Percentiles rank a stretch among this genome's conserved stretches.
phyloP scores from a whole-genome alignment of 2,113 vertebrate species.

The Plectropomus leopardus region DNA sequence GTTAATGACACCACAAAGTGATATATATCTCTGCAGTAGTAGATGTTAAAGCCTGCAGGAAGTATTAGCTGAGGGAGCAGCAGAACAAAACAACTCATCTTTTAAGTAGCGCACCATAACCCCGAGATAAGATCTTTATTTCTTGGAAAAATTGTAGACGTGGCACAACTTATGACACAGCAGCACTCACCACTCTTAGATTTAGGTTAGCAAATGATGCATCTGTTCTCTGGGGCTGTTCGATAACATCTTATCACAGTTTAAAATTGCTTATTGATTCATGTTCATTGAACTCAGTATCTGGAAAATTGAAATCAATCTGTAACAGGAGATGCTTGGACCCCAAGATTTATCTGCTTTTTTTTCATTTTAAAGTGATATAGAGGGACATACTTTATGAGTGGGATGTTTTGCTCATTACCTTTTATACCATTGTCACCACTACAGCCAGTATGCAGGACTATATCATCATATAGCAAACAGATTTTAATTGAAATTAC shows the following conservation, averaged over 20 bases:
- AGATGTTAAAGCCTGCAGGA: conserved; percentile 43
- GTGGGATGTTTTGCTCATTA: not conserved
- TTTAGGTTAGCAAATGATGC: conserved; percentile 56
- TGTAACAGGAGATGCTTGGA: conserved; percentile 48
- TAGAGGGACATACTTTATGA: conserved; percentile 7
- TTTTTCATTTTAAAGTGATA: conserved; percentile 12
- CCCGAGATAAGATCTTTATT: conserved; percentile 55
- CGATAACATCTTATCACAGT: conserved; percentile 67
- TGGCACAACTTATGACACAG: conserved; percentile 31
- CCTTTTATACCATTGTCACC: not conserved
- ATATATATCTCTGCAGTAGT: conserved; percentile 49
- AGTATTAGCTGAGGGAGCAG: conserved; percentile 37
- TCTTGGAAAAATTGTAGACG: conserved; percentile 39
- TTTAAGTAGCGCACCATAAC: conserved; percentile 44
- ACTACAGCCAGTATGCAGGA: not conserved
- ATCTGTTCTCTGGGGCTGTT: conserved; percentile 59
- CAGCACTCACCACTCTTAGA: conserved; percentile 30
- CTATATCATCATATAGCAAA: not conserved
- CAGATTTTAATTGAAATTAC: not conserved
- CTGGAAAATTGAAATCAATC: conserved; percentile 80
- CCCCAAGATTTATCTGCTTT: conserved; percentile 4
- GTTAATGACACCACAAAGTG: conserved; percentile 53
- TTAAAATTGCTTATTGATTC: conserved; percentile 89
- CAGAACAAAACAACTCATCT: conserved; percentile 57
- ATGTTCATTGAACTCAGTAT: conserved; percentile 74